These are phyloP conservation scores for Zaprionus lachaisei DNA, from an alignment of 1,140 invertebrate species.

Conservation along the genomic window DNA sequence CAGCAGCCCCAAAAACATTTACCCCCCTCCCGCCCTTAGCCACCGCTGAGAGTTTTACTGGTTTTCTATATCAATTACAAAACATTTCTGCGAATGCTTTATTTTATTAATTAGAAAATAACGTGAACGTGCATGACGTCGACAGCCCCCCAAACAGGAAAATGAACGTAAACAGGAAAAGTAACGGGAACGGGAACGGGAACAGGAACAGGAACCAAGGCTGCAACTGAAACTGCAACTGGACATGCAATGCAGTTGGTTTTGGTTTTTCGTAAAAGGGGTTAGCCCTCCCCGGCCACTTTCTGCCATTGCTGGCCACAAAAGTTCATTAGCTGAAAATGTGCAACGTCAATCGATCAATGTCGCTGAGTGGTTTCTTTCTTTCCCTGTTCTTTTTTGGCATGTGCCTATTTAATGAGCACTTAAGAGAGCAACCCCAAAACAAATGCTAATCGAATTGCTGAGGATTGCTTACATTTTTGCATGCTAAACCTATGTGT, in stretches of 20 bases:
- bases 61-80: conserved; percentile 63
- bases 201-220: conserved; percentile 11
- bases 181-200: background rate
- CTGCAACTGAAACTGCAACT: conserved; percentile 13
- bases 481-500: background rate
- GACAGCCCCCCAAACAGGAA: background rate
- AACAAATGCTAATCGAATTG: background rate
- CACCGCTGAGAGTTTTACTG: background rate
- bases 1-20: conserved; percentile 43
- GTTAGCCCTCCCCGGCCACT: conserved; percentile 8
- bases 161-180: background rate
- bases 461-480: background rate
- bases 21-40: background rate
- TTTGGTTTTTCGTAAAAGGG: background rate
- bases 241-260: conserved; percentile 53
- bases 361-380: conserved; percentile 35
- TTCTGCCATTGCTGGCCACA: conserved; percentile 57
- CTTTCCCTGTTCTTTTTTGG: background rate
- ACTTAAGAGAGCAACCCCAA: conserved; percentile 24
- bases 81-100: conserved; percentile 49
- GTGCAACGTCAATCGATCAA: conserved; percentile 67
- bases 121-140: conserved; percentile 38
- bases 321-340: conserved; percentile 66
- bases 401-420: conserved; percentile 29
- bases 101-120: conserved; percentile 72